Evolutionary conservation across 2,113 vertebrate genomes (phyloP).

Genomic region (Epinephelus cyanopodus): DNA sequence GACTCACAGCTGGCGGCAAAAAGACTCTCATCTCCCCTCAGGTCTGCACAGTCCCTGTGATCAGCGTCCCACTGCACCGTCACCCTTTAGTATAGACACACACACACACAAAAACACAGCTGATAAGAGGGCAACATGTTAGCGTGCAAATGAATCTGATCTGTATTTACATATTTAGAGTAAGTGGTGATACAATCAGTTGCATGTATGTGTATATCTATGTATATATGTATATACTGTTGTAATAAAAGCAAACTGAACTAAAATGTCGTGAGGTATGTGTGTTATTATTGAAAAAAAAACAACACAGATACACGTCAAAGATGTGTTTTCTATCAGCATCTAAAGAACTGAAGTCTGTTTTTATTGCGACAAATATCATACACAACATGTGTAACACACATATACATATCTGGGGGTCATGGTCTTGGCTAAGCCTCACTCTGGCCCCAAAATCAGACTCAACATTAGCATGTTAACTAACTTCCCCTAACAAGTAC

Average conservation of each 20-base stretch:
- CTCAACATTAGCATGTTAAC: too few relatives aligned
- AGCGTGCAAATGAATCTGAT: too few relatives aligned
- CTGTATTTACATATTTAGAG: background rate
- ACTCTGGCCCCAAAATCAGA: too few relatives aligned
- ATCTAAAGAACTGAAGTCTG: too few relatives aligned
- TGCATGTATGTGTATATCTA: background rate
- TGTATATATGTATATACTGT: slow-evolving; percentile 2
- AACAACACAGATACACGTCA: background rate
- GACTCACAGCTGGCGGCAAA: slow-evolving; percentile 50
- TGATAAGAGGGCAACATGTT: too few relatives aligned
- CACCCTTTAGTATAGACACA: slow-evolving; percentile 15
- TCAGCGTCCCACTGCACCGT: slow-evolving; percentile 58
- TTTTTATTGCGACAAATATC: too few relatives aligned
- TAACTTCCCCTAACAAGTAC: too few relatives aligned
- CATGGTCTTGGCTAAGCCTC: too few relatives aligned
- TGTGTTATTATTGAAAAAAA: background rate
- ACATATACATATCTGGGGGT: too few relatives aligned
- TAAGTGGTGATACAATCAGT: background rate
- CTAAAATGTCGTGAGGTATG: background rate
- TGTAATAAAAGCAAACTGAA: slow-evolving; percentile 25
- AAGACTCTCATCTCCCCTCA: slow-evolving; percentile 53
- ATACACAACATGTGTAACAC: too few relatives aligned
- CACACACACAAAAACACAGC: too few relatives aligned
- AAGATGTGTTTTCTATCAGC: background rate
- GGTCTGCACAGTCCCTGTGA: slow-evolving; percentile 66